Evolutionary conservation across 1,140 invertebrate genomes (phyloP).

Genomic region (Zelostemma sp.): DNA sequence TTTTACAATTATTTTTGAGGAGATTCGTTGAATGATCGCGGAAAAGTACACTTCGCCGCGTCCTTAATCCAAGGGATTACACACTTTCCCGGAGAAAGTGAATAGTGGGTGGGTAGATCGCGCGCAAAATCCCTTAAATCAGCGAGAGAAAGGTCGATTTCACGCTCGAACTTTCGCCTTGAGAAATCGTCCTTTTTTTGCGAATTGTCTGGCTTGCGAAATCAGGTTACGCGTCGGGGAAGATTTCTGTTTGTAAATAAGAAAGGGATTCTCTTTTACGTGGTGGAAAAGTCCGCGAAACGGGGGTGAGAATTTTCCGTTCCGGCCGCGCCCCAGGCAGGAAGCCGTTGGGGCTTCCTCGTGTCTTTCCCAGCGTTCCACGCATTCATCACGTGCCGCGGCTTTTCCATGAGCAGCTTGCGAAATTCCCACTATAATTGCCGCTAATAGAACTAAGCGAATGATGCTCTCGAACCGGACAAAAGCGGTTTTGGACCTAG

Average conservation of each 20-base stretch:
- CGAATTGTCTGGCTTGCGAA: no score
- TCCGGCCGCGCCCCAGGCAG: constrained; percentile 20
- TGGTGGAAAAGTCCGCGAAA: constrained; percentile 20
- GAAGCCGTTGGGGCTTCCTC: constrained; percentile 27
- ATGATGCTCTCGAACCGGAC: no score
- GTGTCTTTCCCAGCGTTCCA: constrained; percentile 11
- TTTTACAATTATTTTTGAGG: no score
- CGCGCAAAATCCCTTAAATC: no score
- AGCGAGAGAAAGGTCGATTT: no score
- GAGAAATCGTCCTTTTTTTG: background rate
- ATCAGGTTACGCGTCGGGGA: background rate
- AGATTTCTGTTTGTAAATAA: background rate
- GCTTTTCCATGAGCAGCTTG: constrained; percentile 28
- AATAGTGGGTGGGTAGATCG: no score
- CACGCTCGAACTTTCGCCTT: no score
- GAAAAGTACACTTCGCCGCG: no score
- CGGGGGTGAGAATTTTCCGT: constrained; percentile 34
- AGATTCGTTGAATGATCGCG: no score
- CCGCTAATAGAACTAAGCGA: constrained; percentile 27
- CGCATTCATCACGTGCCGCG: constrained; percentile 28
- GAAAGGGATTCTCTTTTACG: background rate
- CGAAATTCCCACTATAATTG: constrained; percentile 34
- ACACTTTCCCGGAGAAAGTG: no score
- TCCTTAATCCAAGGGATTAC: no score
- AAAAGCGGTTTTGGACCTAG: no score